phyloP scores from a whole-genome alignment of 2,888 invertebrate species.

The Apamea monoglypha region DNA sequence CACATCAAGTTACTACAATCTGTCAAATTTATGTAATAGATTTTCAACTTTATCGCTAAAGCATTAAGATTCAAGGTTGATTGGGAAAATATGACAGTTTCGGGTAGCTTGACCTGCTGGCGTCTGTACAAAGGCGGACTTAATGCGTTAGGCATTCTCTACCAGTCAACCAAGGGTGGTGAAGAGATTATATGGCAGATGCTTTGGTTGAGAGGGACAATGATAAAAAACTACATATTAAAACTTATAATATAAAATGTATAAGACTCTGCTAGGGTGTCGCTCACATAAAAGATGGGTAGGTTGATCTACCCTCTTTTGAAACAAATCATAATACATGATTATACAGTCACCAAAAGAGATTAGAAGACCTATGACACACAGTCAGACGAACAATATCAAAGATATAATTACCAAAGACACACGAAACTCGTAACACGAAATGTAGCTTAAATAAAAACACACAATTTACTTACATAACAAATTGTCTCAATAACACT shows the following conservation, averaged over 20 bases:
- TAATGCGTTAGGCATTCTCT: no score
- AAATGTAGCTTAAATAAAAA: background rate
- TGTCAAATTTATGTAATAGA: no score
- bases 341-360: background rate
- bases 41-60: no score
- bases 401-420: background rate
- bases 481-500: constrained; percentile 23
- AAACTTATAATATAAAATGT: background rate
- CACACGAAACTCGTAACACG: background rate
- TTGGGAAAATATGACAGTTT: no score
- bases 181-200: no score
- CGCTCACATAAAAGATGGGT: background rate
- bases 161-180: no score
- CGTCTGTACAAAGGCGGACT: no score
- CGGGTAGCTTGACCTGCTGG: no score
- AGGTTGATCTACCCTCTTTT: background rate
- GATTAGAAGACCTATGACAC: background rate
- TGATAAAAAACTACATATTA: no score
- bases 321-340: background rate
- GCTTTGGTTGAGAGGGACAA: no score
- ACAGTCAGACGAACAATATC: background rate
- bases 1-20: no score
- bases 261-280: background rate
- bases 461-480: background rate
- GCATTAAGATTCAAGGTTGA: no score